Evolutionary conservation across 2,888 invertebrate genomes (phyloP), one percentile per base, ranked within the genome.

Genomic region (Lepidocyrtinus sp.): DNA sequence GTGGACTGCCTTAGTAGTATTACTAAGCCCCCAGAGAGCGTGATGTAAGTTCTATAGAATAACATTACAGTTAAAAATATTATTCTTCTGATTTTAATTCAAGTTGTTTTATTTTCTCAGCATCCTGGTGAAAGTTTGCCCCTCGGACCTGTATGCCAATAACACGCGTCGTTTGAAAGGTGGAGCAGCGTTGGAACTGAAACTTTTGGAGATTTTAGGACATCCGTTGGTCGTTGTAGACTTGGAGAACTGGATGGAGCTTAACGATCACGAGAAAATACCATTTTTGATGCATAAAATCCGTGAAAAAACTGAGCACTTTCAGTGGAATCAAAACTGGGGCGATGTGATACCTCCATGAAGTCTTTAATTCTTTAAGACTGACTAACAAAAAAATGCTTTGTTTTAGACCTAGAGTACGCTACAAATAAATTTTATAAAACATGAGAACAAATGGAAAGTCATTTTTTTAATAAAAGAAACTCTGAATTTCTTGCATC

Each of bases 251-350:
- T 94, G 93, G 93, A 86, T 89, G 3, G 87, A 87, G 1, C 88
- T 93, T 3, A 89, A 90, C 0, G 89, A 90, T 59, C 90, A 90
- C 85, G 93, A 93, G 88, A 91, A 91, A 85, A 91, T 92, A 81
- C 92, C 92, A 0, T 93, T 91, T 87, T 88, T 94, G 45, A 91
- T 93, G 90, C 89, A 92, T 59, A 90, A 91, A 88, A 89, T 93
- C 88, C 88, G 90, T 89, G 83, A 83, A 50, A 84, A 83, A 69
- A 76, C 81, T 22, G 84, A 84, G n/a, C 73, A 79, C 26, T 65
- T 82, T 24, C 84, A 84, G 46, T 84, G 82, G 82, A 84, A 84
- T 69, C 82, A 81, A 63, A 78, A 62, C 19, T 72, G 80, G 71
- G 78, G 81, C 5, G 82, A 82, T 59, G 84, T 84, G n/a, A 75